Percentiles rank a stretch among this genome's conserved stretches.
Conservation (phyloP, 2,113 vertebrate species). For the Gnathonemus echidnorhynchus region DNA sequence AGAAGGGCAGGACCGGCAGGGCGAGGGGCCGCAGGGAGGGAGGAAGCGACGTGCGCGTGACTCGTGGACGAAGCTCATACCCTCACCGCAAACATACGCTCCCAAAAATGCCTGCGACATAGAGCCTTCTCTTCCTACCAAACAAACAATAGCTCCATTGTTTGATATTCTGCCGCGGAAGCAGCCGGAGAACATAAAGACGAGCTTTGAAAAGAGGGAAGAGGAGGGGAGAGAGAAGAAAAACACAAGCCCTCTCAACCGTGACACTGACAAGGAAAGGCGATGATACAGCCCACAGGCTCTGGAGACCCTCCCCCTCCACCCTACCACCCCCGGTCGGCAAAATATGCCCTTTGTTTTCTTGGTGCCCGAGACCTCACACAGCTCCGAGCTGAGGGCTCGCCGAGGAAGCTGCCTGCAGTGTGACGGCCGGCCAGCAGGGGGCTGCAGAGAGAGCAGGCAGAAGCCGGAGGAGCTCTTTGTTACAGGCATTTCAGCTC, state of each 20-base stretch:
- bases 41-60: not conserved
- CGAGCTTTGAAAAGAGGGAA: slow-evolving; percentile 58
- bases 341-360: slow-evolving; percentile 56
- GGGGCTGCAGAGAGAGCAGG: slow-evolving; percentile 30
- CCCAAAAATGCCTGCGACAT: slow-evolving; percentile 84
- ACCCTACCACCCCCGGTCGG: slow-evolving; percentile 12
- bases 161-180: slow-evolving; percentile 65
- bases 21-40: not conserved
- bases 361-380: slow-evolving; percentile 42
- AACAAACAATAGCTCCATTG: slow-evolving; percentile 80
- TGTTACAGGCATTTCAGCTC: not conserved
- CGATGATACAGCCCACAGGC: slow-evolving; percentile 15
- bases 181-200: slow-evolving; percentile 70
- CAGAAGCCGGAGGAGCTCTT: not conserved
- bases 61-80: slow-evolving; percentile 26
- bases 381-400: slow-evolving; percentile 28
- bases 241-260: slow-evolving; percentile 15
- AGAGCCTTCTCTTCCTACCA: slow-evolving; percentile 63
- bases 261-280: slow-evolving; percentile 33
- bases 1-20: not conserved
- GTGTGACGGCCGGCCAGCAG: slow-evolving; percentile 39
- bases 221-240: slow-evolving; percentile 22
- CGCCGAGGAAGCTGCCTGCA: slow-evolving; percentile 7
- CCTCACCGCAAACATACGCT: slow-evolving; percentile 74
- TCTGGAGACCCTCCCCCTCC: slow-evolving; percentile 25